These are phyloP conservation scores for Timema podura DNA, from an alignment of 2,888 invertebrate genomes.

Conservation along the genomic window DNA sequence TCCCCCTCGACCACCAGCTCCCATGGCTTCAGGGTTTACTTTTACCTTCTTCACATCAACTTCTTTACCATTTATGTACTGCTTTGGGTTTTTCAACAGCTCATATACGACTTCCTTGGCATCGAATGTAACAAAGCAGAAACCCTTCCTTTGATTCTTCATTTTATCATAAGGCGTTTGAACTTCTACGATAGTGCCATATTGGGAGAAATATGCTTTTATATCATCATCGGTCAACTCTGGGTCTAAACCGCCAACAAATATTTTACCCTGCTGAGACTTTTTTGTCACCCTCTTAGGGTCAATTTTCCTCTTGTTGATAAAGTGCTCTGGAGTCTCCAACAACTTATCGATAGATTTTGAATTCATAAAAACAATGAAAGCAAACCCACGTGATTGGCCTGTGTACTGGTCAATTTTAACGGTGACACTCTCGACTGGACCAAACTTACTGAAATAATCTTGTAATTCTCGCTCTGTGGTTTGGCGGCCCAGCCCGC, in stretches of 20 bases:
- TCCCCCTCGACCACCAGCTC: constrained; percentile 31
- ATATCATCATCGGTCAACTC: constrained; percentile 58
- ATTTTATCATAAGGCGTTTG: constrained; percentile 63
- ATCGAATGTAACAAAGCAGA: constrained; percentile 65
- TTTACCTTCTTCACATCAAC: constrained; percentile 54
- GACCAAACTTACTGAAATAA: constrained; percentile 60
- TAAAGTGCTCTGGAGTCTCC: constrained; percentile 53
- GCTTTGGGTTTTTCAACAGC: constrained; percentile 53
- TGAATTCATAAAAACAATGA: constrained; percentile 57
- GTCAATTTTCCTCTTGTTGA: constrained; percentile 61
- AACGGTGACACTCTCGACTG: constrained; percentile 57
- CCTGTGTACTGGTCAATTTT: constrained; percentile 61
- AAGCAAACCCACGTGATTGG: constrained; percentile 61
- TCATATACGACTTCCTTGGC: constrained; percentile 57
- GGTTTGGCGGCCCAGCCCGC: constrained; percentile 60
- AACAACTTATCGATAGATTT: constrained; percentile 54
- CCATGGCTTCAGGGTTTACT: constrained; percentile 50
- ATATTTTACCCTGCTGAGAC: constrained; percentile 59
- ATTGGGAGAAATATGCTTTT: constrained; percentile 55
- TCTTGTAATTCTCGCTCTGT: constrained; percentile 56
- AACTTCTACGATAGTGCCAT: constrained; percentile 57
- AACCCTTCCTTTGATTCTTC: constrained; percentile 59
- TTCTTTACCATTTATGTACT: constrained; percentile 56
- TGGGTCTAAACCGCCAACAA: constrained; percentile 61
- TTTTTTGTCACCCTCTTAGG: constrained; percentile 61